Evolutionary conservation across 2,797 vertebrate genomes (phyloP).

Genomic region (Galagoides demidoff): DNA sequence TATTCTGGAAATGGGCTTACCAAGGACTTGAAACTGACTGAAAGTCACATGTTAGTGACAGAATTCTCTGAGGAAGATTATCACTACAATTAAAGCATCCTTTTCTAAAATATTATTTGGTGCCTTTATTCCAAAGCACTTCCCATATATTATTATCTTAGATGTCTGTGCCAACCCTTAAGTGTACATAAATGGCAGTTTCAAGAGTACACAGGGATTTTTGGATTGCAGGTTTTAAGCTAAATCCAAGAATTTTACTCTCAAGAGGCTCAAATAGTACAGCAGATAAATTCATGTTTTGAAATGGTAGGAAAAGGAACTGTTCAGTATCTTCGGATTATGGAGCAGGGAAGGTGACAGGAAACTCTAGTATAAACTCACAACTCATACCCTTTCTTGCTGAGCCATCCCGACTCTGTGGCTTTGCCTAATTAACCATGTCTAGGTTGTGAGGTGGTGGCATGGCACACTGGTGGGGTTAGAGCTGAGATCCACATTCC

Average conservation of each 20-base stretch:
- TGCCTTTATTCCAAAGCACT: background rate
- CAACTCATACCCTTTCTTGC: background rate
- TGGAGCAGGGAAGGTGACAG: background rate
- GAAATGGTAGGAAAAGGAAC: background rate
- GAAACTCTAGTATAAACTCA: background rate
- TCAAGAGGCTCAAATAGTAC: constrained; percentile 29
- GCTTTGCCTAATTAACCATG: background rate
- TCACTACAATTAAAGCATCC: constrained; percentile 43
- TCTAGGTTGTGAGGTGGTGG: background rate
- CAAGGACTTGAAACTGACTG: background rate
- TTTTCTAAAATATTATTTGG: constrained; percentile 49
- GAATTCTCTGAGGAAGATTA: constrained; percentile 33
- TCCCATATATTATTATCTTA: constrained; percentile 33
- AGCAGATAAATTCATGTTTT: constrained; percentile 6
- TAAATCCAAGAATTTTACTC: constrained; percentile 62
- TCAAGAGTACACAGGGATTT: constrained; percentile 3
- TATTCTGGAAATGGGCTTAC: constrained; percentile 11
- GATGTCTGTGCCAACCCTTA: background rate
- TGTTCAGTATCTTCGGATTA: background rate
- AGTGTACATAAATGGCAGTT: constrained; percentile 32
- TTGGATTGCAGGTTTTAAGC: constrained; percentile 41
- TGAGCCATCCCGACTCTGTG: background rate
- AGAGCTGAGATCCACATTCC: background rate
- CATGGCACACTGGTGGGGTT: background rate
- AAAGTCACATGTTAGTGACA: constrained; percentile 14